Evolutionary conservation across 2,797 vertebrate species (phyloP), one percentile per base, ranked within the genome.

Genomic region (Coilia nasus): DNA sequence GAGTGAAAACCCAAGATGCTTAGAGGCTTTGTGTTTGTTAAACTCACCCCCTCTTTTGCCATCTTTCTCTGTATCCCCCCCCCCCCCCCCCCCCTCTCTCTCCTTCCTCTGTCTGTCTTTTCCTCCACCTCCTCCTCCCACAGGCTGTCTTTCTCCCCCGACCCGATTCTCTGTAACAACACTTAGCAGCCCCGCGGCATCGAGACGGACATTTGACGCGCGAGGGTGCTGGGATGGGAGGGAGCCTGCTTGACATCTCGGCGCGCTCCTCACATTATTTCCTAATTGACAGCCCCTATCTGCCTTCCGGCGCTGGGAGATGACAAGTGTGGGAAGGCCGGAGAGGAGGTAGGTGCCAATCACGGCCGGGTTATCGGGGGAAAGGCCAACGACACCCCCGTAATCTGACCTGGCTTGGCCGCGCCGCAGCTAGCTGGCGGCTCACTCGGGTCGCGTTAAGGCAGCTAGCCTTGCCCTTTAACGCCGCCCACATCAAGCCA

Each of bases 231-330:
- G 86, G 88, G 84, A 89, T 91, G 89, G 91, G 89, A 14, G 50
- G 50, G 71, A 44, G 35, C 31, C 71, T 93, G 87, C 87, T 89
- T 93, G 93, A 92, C 91, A 91, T 92, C 88, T 92, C 88, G 91
- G 89, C 90, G 88, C 93, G 93, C 92, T 83, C 92, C 92, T 93
- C 93, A 94, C 91, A 95, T 94, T 95, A 93, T 93, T 92, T 94
- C 87, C 95, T 95, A 96, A 96, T 94, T 97, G 96, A 96, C 95
- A 95, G 91, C 90, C 93, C 93, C 93, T 94, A 92, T 96, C 91
- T 95, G 91, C 90, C 87, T 89, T 85, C 90, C 90, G 93, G 93
- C 94, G 88, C 91, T 91, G 87, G 88, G 91, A 87, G 88, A 91
- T 95, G 95, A 94, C 91, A 94, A 93, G 93, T 93, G 94, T 92